Evolutionary conservation across 2,797 vertebrate genomes (phyloP).

Genomic region (Botia kubotai): DNA sequence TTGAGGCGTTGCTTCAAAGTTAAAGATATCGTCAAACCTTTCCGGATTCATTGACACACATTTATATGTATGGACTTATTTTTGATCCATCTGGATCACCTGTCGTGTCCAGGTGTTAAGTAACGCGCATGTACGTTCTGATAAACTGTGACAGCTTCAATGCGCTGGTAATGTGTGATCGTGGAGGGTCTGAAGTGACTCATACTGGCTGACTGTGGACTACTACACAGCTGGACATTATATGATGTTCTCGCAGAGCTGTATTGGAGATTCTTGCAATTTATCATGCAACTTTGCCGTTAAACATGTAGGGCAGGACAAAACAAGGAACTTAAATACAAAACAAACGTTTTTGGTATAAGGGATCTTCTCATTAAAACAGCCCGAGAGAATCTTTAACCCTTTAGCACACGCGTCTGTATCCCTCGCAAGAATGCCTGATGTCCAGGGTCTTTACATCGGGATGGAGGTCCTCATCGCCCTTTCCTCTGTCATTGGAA

Average conservation of each 20-base stretch:
- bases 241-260: neutral
- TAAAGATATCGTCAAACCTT: neutral
- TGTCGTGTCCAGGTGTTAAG: neutral
- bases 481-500: constrained; percentile 90
- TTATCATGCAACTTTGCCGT: constrained; percentile 1
- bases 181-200: constrained; percentile 6
- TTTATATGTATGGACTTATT: neutral
- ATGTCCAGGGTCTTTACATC: constrained; percentile 83
- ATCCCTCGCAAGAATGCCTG: constrained; percentile 77
- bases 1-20: neutral
- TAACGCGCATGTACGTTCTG: neutral
- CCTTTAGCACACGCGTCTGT: neutral
- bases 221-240: neutral
- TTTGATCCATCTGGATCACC: neutral
- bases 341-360: neutral
- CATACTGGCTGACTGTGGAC: constrained; percentile 2
- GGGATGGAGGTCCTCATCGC: constrained; percentile 93
- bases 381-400: neutral
- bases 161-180: neutral
- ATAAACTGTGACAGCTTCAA: neutral
- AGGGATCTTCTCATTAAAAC: neutral
- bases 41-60: neutral
- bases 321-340: too few species aligned
- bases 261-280: constrained; percentile 8
- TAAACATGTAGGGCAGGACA: neutral